Conservation (phyloP, 2,797 vertebrate species). For the Acestrorhynchus altus region DNA sequence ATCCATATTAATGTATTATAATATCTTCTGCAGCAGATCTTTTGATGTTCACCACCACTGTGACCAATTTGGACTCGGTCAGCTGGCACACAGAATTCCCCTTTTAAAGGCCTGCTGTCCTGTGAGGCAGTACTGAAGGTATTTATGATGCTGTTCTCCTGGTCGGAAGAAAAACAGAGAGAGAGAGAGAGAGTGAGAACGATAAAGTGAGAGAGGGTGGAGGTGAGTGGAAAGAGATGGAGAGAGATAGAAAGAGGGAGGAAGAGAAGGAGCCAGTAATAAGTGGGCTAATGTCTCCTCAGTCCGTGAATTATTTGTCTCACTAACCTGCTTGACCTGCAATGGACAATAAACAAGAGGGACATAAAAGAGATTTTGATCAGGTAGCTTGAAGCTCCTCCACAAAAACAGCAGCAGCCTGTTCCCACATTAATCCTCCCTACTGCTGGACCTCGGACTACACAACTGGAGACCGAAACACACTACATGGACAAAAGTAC, state of each 20-base stretch:
- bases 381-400: not conserved
- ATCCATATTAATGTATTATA: too few species aligned
- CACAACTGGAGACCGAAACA: not conserved
- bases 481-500: too few species aligned
- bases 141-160: not conserved
- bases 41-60: too few species aligned
- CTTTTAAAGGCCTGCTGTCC: too few species aligned
- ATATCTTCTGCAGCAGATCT: too few species aligned
- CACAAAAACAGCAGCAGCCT: not conserved
- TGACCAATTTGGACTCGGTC: too few species aligned
- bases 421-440: slow-evolving; percentile 22
- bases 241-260: not conserved
- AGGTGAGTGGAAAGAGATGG: not conserved
- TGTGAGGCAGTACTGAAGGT: not conserved
- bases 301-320: not conserved
- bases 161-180: not conserved
- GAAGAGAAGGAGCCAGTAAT: not conserved
- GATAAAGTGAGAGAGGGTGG: not conserved
- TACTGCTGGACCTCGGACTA: slow-evolving; percentile 2
- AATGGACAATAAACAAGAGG: slow-evolving; percentile 28
- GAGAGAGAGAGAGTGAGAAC: not conserved
- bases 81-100: too few species aligned
- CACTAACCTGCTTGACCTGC: slow-evolving; percentile 24
- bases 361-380: slow-evolving; percentile 21
- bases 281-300: slow-evolving; percentile 20